These are phyloP conservation scores for Marcusenius ussheri DNA, from an alignment of 2,113 vertebrate genomes.

Conservation along the genomic window DNA sequence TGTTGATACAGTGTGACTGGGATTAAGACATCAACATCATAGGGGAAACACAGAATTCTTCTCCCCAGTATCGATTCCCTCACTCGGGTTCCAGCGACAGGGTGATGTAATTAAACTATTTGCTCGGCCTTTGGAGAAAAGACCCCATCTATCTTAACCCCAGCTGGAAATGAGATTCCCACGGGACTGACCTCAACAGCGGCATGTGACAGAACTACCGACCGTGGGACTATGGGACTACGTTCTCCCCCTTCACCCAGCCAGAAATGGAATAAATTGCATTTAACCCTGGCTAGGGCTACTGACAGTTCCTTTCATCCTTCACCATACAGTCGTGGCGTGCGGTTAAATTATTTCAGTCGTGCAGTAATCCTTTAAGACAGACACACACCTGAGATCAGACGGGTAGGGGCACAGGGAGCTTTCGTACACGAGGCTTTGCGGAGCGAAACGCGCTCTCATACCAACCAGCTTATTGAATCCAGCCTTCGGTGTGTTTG, in stretches of 20 bases:
- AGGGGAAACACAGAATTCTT: background rate
- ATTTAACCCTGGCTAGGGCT: constrained; percentile 14
- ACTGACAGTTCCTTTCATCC: background rate
- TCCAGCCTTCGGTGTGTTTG: background rate
- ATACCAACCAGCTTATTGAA: background rate
- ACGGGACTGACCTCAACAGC: background rate
- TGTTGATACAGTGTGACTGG: background rate
- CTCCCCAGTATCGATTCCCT: background rate
- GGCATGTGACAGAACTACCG: background rate
- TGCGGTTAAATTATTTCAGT: background rate
- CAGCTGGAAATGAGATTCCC: background rate
- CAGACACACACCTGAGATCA: background rate
- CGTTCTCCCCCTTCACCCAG: constrained; percentile 14
- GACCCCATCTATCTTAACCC: background rate
- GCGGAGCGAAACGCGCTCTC: background rate
- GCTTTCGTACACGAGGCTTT: background rate
- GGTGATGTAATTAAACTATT: constrained; percentile 1
- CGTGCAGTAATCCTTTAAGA: background rate
- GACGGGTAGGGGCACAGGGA: background rate
- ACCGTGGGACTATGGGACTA: background rate
- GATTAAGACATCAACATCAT: background rate
- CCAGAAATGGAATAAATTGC: constrained; percentile 39
- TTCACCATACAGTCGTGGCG: background rate
- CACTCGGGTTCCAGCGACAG: background rate
- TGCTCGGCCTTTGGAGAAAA: constrained; percentile 1